A percentile compares a stretch with the other conserved stretches of the same genome.
These are phyloP conservation scores for Furcula furcula DNA, from an alignment of 2,888 invertebrate genomes.

Conservation along the genomic window DNA sequence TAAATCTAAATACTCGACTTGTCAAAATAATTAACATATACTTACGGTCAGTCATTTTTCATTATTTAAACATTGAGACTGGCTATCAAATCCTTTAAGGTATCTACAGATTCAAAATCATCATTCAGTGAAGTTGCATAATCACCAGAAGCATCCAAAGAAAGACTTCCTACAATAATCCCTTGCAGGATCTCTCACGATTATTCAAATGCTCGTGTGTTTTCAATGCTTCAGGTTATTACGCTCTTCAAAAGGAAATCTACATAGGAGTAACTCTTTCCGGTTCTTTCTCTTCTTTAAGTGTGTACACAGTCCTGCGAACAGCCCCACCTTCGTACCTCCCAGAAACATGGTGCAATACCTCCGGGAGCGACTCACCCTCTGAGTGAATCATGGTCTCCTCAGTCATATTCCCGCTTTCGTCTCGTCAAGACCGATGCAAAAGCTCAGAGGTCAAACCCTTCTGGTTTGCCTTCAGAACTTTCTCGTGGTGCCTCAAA, in stretches of 20 bases:
- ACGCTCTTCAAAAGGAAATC: conserved; percentile 12
- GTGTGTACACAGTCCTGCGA: conserved; percentile 63
- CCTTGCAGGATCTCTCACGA: no score
- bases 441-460: conserved; percentile 68
- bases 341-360: conserved; percentile 68
- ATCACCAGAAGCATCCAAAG: no score
- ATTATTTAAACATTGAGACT: conserved; percentile 35
- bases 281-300: conserved; percentile 65
- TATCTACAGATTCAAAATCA: no score
- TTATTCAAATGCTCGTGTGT: no score
- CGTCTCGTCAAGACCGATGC: conserved; percentile 76
- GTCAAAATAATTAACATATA: conserved; percentile 58
- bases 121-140: no score
- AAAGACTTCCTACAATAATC: no score
- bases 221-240: no score
- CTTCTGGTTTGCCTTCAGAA: conserved; percentile 64
- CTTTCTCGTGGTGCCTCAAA: conserved; percentile 83
- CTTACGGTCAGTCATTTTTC: conserved; percentile 66
- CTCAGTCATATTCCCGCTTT: conserved; percentile 64
- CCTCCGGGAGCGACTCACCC: conserved; percentile 71
- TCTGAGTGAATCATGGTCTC: conserved; percentile 69
- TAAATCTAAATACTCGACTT: conserved; percentile 25
- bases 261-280: conserved; percentile 66
- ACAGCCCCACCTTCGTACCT: conserved; percentile 64
- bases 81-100: conserved; percentile 24